Conservation (phyloP, 2,888 invertebrate genomes). For the Andrena flavipes region DNA sequence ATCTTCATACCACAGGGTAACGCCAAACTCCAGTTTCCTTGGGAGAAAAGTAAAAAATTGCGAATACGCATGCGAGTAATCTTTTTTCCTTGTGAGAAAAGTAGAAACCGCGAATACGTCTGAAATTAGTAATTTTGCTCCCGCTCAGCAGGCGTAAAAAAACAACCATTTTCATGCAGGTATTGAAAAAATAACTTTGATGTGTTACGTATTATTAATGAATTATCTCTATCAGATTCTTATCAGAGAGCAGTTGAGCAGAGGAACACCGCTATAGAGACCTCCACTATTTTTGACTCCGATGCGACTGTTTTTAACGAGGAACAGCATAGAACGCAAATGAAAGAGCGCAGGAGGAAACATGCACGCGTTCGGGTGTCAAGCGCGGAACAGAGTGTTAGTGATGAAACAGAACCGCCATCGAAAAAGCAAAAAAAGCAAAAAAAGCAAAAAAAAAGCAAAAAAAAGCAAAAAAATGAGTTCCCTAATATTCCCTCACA, state of each 20-base stretch:
- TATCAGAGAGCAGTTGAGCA: neutral
- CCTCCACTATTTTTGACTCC: neutral
- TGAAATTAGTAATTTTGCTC: too few species aligned
- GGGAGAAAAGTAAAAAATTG: too few species aligned
- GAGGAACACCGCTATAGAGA: neutral
- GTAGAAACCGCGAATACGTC: too few species aligned
- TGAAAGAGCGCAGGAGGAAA: neutral
- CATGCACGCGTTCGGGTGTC: neutral
- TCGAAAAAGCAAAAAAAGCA: neutral
- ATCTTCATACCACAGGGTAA: too few species aligned
- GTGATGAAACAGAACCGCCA: neutral
- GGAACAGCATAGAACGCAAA: neutral
- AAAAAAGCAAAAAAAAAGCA: neutral
- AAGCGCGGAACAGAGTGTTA: neutral
- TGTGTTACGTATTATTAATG: neutral
- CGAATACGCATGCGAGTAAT: too few species aligned
- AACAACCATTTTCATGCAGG: too few species aligned
- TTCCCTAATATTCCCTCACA: too few species aligned
- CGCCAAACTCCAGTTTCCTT: too few species aligned
- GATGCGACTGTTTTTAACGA: neutral
- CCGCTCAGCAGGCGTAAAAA: too few species aligned
- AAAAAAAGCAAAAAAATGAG: too few species aligned
- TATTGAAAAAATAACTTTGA: neutral
- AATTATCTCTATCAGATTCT: neutral
- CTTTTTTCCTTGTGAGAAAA: too few species aligned